Base-by-base conservation (phyloP, 2,888 invertebrate species). In the Cremastobaeus sp. region DNA sequence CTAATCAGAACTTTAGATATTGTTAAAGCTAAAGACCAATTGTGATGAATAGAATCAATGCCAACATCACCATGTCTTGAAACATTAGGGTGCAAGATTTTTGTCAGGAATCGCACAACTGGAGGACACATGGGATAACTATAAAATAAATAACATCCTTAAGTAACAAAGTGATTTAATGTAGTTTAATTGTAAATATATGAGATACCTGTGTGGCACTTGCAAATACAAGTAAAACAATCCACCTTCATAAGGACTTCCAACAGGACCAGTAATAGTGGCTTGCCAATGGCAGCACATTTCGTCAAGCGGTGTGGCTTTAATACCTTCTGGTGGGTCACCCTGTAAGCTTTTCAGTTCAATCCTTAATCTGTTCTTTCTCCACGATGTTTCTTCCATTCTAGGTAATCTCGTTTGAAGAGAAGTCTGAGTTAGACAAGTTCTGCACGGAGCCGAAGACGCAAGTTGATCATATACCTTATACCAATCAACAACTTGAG, bases 61-160 rank as follows among this genome's bases (percentile, higher is more conserved):
- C 98, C 97, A 47, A 98, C 96, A 88, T 97, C 97, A 1, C 97
- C 97, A 88, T 98, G 97, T 0, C 97, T 91, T 1, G 96, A 96
- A 59, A 98, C 94, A 89, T 98, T 98, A 3, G 97, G 97, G 89
- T 98, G 98, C 82, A 96, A 92, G 79, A 98, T 95, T 88, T 95
- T 95, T 0, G 97, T 97, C 71, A 97, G 90, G 89, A 98, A 98
- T 14, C 96, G 91, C 0, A 97, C 96, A 62, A 94, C 92, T 0
- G 98, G 97, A 11, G 98, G 97, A 78, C 92, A 91, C 93, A 98
- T 93, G 0, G 98, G 97, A 89, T 97, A 97, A 78, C 93, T 90
- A 73, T 28, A 83, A 41, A 37, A 47, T 20, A 52, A 39, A 52
- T 34, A 17, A n/a, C n/a, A n/a, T n/a, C n/a, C n/a, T n/a, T n/a